Conservation (phyloP, 1,140 invertebrate genomes). For the Sitophilus oryzae region DNA sequence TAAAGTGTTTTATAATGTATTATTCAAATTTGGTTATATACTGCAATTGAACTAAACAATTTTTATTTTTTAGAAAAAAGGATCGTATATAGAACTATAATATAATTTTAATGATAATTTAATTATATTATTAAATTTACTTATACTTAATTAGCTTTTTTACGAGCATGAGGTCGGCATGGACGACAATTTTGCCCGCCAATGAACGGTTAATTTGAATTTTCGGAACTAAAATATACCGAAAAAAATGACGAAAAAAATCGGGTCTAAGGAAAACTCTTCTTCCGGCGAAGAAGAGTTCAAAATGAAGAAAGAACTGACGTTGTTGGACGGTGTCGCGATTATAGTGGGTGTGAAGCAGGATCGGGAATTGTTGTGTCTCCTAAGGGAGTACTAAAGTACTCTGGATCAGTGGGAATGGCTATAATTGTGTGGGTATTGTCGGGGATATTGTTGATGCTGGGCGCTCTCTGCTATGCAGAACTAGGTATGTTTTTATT, state of each 20-base stretch:
- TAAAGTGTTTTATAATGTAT: too few relatives aligned
- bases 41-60: too few relatives aligned
- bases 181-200: too few relatives aligned
- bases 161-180: too few relatives aligned
- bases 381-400: constrained; percentile 83
- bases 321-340: constrained; percentile 81
- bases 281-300: constrained; percentile 42
- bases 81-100: too few relatives aligned
- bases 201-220: constrained; percentile 1
- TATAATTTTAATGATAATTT: too few relatives aligned
- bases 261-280: constrained; percentile 1
- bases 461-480: constrained; percentile 94
- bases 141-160: too few relatives aligned
- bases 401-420: constrained; percentile 82
- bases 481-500: constrained; percentile 76
- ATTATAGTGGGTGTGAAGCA: constrained; percentile 89
- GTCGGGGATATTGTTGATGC: constrained; percentile 84
- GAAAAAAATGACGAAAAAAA: constrained; percentile 13
- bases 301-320: constrained; percentile 81
- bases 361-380: constrained; percentile 94
- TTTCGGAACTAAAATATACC: constrained; percentile 11
- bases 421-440: constrained; percentile 87
- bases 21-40: too few relatives aligned
- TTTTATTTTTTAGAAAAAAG: too few relatives aligned
- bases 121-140: too few relatives aligned